These are phyloP conservation scores for Aegotheles bennettii DNA, from an alignment of 2,113 vertebrate genomes.

Conservation along the genomic window DNA sequence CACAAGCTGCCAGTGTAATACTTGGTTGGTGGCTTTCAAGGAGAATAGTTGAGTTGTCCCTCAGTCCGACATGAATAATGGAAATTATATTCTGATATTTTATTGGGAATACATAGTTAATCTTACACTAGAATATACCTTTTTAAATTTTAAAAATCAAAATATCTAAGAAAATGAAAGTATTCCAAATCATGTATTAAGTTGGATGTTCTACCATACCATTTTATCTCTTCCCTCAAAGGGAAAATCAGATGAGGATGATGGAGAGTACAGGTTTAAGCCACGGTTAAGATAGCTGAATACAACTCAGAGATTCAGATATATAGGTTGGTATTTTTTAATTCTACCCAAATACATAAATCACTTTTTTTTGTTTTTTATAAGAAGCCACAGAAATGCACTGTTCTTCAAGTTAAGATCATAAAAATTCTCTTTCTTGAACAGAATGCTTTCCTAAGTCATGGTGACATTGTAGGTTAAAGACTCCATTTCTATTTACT, in stretches of 20 bases:
- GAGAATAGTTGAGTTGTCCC: not conserved
- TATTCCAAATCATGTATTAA: not conserved
- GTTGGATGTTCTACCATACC: not conserved
- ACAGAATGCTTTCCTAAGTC: not conserved
- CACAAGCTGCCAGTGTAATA: not conserved
- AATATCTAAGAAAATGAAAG: not conserved
- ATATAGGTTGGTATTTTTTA: not conserved
- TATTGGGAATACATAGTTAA: not conserved
- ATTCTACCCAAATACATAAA: not conserved
- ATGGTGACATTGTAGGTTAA: not conserved
- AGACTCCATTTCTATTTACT: not conserved
- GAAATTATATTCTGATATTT: not conserved
- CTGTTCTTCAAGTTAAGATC: not conserved
- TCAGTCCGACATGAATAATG: not conserved
- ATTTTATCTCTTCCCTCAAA: not conserved
- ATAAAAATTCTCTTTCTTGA: not conserved
- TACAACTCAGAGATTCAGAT: not conserved
- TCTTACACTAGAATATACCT: not conserved
- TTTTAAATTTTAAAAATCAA: not conserved
- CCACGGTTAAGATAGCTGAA: not conserved
- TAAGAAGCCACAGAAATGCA: not conserved
- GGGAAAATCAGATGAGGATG: not conserved
- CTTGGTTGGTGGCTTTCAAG: not conserved
- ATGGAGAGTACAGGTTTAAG: not conserved
- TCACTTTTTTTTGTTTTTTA: not conserved